Conservation (phyloP, 2,888 invertebrate genomes). For the Drosophila suboccidentalis region DNA sequence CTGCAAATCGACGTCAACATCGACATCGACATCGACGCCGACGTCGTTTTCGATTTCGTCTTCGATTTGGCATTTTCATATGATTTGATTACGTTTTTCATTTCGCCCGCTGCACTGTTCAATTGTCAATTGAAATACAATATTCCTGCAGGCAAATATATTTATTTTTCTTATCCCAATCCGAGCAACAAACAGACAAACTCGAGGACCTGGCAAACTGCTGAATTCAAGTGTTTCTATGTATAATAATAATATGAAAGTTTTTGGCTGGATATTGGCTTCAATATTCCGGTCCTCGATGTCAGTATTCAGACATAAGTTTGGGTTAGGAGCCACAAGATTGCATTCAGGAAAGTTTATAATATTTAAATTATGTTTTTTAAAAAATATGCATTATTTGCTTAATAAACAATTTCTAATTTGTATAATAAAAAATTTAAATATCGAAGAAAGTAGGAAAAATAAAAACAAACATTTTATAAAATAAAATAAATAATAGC, state of each 20-base stretch:
- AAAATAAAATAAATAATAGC: background rate
- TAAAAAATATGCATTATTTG: too few relatives aligned
- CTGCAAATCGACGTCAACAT: slow-evolving; percentile 69
- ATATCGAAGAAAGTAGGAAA: background rate
- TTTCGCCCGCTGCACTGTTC: slow-evolving; percentile 67
- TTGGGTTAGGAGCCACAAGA: background rate
- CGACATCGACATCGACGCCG: slow-evolving; percentile 2
- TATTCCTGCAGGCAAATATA: slow-evolving; percentile 60
- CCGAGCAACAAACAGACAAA: slow-evolving; percentile 27
- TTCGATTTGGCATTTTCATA: slow-evolving; percentile 61
- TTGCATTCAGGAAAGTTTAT: background rate
- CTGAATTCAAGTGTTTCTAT: slow-evolving; percentile 25
- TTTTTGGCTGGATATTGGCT: slow-evolving; percentile 34
- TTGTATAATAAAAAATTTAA: background rate
- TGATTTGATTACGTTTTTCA: slow-evolving; percentile 77
- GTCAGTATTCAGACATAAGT: background rate
- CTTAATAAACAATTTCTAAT: too few relatives aligned
- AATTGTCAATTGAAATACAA: slow-evolving; percentile 78
- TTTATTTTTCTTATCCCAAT: slow-evolving; percentile 39
- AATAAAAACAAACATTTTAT: too few relatives aligned
- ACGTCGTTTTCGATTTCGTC: slow-evolving; percentile 35
- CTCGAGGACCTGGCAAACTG: slow-evolving; percentile 6
- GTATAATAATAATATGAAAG: slow-evolving; percentile 63
- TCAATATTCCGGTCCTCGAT: background rate
- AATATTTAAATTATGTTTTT: background rate